Evolutionary conservation across 2,888 invertebrate species (phyloP).

Genomic region (Octonoba sinensis): DNA sequence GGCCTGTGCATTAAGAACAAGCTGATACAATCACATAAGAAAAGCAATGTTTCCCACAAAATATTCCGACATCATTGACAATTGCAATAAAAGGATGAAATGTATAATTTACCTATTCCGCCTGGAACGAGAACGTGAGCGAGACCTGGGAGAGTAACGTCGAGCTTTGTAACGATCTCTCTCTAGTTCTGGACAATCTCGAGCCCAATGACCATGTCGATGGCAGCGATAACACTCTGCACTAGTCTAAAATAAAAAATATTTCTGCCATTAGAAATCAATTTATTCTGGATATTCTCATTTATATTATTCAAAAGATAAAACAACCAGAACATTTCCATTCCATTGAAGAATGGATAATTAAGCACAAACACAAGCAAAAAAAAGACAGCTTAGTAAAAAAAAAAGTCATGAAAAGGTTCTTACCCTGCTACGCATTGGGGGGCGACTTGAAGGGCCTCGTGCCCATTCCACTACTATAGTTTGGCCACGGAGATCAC

Average conservation of each 20-base stretch:
- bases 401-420: not conserved
- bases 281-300: too few species aligned
- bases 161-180: slow-evolving; percentile 60
- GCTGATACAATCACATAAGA: too few species aligned
- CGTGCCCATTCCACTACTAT: slow-evolving; percentile 73
- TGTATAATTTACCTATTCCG: slow-evolving; percentile 29
- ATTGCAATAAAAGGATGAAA: too few species aligned
- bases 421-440: slow-evolving; percentile 47
- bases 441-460: slow-evolving; percentile 69
- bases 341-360: too few species aligned
- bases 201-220: slow-evolving; percentile 71
- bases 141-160: slow-evolving; percentile 51
- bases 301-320: too few species aligned
- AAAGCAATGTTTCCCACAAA: too few species aligned
- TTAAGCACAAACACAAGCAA: too few species aligned
- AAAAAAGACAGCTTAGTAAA: too few species aligned
- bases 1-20: too few species aligned
- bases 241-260: slow-evolving; percentile 66
- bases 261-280: too few species aligned
- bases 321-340: too few species aligned
- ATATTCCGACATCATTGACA: too few species aligned
- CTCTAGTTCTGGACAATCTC: slow-evolving; percentile 71
- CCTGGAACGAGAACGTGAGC: slow-evolving; percentile 61
- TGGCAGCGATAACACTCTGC: slow-evolving; percentile 72
- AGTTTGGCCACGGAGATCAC: slow-evolving; percentile 71